Evolutionary conservation across 2,888 invertebrate genomes (phyloP).

Genomic region (Ethmia dodecea): DNA sequence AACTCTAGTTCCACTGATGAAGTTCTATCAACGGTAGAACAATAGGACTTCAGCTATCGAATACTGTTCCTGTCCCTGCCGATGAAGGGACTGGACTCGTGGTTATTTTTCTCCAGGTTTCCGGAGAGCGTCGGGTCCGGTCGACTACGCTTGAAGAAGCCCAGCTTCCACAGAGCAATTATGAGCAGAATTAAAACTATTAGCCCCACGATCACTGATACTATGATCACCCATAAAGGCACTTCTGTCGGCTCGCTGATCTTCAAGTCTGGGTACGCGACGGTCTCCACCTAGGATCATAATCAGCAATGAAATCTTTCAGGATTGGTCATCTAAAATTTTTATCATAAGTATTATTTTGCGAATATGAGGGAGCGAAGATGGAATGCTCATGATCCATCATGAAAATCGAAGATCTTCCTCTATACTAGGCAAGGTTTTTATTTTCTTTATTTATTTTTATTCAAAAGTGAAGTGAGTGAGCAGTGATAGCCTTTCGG

Average conservation of each 20-base stretch:
- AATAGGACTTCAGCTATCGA: conserved; percentile 54
- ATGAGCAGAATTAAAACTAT: conserved; percentile 88
- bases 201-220: conserved; percentile 90
- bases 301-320: background rate
- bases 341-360: too few species aligned
- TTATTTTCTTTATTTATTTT: too few species aligned
- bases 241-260: conserved; percentile 86
- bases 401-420: too few species aligned
- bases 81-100: conserved; percentile 82
- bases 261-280: conserved; percentile 89
- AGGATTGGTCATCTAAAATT: too few species aligned
- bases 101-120: conserved; percentile 84
- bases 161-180: conserved; percentile 90
- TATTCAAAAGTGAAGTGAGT: too few species aligned
- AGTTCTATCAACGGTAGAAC: conserved; percentile 27
- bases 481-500: too few species aligned
- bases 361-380: too few species aligned
- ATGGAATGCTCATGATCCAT: too few species aligned
- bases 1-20: conserved; percentile 2
- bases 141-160: conserved; percentile 92
- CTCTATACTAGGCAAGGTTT: too few species aligned
- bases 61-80: conserved; percentile 61
- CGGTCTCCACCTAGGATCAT: conserved; percentile 83
- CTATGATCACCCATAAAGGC: conserved; percentile 91
- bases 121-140: conserved; percentile 91